Evolutionary conservation across 2,113 vertebrate species (phyloP).

Genomic region (Uropsilus gracilis): DNA sequence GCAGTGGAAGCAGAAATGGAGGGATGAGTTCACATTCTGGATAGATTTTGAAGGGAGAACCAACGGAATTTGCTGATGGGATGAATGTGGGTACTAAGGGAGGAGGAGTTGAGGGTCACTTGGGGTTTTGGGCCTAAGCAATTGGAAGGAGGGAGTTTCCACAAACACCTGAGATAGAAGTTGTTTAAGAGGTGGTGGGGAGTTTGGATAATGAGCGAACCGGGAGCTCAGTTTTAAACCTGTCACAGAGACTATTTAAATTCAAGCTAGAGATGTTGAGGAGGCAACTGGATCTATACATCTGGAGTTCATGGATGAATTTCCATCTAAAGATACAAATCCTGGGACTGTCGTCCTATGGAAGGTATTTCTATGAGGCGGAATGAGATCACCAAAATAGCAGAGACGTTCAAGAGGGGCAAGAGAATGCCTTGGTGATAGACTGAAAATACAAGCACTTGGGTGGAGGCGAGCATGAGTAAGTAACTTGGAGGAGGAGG

Average conservation of each 20-base stretch:
- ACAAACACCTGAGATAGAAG: neutral
- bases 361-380: neutral
- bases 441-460: neutral
- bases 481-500: neutral
- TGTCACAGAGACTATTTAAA: neutral
- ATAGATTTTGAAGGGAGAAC: neutral
- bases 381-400: neutral
- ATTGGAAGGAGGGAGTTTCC: neutral
- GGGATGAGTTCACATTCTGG: neutral
- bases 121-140: neutral
- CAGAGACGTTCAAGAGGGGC: neutral
- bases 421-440: neutral
- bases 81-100: neutral
- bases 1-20: neutral
- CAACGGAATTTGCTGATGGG: neutral
- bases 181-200: neutral
- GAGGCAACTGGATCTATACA: neutral
- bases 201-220: neutral
- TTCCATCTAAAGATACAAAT: neutral
- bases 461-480: neutral
- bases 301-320: neutral
- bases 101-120: neutral
- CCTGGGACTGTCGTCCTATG: neutral
- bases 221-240: neutral
- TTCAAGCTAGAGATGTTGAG: neutral